phyloP scores from a whole-genome alignment of 2,888 invertebrate species.

The Andrena fulva region DNA sequence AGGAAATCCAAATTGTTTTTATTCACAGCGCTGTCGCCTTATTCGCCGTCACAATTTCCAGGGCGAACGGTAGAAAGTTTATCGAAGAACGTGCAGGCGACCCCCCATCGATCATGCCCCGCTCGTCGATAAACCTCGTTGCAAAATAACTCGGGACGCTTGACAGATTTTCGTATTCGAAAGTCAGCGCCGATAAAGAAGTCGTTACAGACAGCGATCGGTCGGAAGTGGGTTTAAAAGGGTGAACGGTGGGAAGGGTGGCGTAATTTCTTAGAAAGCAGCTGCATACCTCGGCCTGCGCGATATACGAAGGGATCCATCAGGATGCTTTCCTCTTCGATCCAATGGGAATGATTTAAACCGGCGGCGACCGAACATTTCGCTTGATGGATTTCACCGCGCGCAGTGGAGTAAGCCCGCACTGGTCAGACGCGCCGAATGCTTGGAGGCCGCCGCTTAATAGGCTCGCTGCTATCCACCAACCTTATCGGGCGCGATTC shows the following conservation, averaged over 20 bases:
- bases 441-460: neutral
- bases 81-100: slow-evolving; percentile 41
- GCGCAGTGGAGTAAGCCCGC: neutral
- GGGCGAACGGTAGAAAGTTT: slow-evolving; percentile 41
- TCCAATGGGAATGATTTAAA: neutral
- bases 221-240: neutral
- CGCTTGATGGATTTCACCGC: neutral
- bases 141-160: slow-evolving; percentile 7
- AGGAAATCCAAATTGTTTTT: slow-evolving; percentile 31
- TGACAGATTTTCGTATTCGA: slow-evolving; percentile 27
- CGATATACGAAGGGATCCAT: too few species aligned
- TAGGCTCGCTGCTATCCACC: too few species aligned
- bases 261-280: neutral
- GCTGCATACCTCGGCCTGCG: neutral
- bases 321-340: neutral
- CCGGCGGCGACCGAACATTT: neutral
- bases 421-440: neutral
- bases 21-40: slow-evolving; percentile 8
- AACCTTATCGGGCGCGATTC: neutral
- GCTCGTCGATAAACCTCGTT: slow-evolving; percentile 27
- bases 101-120: slow-evolving; percentile 45
- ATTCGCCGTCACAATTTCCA: slow-evolving; percentile 39
- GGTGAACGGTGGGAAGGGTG: neutral
- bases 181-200: neutral
- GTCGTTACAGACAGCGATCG: neutral